Base-by-base conservation (phyloP, 2,797 vertebrate species). In the Acanthornis magna region DNA sequence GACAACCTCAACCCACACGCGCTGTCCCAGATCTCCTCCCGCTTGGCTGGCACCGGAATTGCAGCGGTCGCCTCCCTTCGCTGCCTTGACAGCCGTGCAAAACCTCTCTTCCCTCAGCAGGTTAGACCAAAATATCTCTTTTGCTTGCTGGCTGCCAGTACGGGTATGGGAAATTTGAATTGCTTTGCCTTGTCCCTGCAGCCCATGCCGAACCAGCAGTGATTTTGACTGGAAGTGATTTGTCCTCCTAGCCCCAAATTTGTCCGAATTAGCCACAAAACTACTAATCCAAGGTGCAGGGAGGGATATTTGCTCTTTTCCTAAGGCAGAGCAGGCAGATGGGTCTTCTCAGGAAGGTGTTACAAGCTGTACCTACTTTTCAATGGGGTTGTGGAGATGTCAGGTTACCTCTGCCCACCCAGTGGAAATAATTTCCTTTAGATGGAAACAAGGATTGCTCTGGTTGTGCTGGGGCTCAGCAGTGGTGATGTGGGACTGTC, bases 121-220 rank as follows among this genome's bases (percentile, higher is more conserved):
- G 1, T 68, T 55, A 63, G 47, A 32, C 25, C 29, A 34, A 60
- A 89, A 90, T 48, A 23, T 45, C 53, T 74, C 32, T 34, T 92
- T 47, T 63, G 7, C 36, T 67, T 1, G 0, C 40, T 42, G 48
- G 3, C 55, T 89, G 81, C 50, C 11, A 32, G 47, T n/a, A 13
- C 0, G 7, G 34, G 21, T 29, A n/a, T 9, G 51, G 67, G 21
- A 68, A 54, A 17, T 38, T 67, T 13, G 13, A 9, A 58, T 66
- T 4, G 3, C 23, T 83, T n/a, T 58, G 27, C 43, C 43, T 60
- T 32, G 22, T 54, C 16, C 14, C 66, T 43, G 27, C 53, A 89
- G 30, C 40, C 32, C 20, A 20, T 17, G 22, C 9, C 0, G 0
- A 70, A 32, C 13, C 32, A 81, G 58, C 13, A 42, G 25, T 0